Percentiles rank a stretch among this genome's conserved stretches.
These are phyloP conservation scores for Lithobates sylvaticus DNA, from an alignment of 2,797 vertebrate genomes.

Conservation along the genomic window DNA sequence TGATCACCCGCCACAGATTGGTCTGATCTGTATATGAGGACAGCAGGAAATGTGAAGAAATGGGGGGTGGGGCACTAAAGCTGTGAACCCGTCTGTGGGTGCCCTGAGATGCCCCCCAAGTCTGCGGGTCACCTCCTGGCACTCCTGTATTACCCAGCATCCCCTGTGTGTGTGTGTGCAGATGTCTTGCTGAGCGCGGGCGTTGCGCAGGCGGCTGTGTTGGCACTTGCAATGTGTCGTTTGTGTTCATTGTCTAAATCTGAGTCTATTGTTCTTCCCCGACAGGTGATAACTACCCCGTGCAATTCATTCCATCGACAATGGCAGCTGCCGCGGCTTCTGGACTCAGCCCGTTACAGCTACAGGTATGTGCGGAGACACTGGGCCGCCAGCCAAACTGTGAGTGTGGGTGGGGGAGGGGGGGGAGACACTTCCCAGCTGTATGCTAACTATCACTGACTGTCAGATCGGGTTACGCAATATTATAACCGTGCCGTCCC, in stretches of 20 bases:
- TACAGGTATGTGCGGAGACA: conserved; percentile 94
- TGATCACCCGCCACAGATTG: too few species aligned
- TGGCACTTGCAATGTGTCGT: conserved; percentile 89
- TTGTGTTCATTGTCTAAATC: conserved; percentile 87
- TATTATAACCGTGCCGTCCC: background rate
- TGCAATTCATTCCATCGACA: conserved; percentile 99
- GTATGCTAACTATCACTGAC: conserved; percentile 77
- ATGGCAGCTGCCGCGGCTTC: conserved; percentile 97
- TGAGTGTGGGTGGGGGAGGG: conserved; percentile 75
- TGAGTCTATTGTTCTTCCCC: conserved; percentile 91
- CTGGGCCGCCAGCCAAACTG: conserved; percentile 86
- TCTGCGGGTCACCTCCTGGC: too few species aligned
- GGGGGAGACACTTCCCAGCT: conserved; percentile 74
- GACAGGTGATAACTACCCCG: conserved; percentile 99
- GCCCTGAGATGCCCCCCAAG: too few species aligned
- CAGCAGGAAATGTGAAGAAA: too few species aligned
- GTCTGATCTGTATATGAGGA: too few species aligned
- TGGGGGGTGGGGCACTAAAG: too few species aligned
- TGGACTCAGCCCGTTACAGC: conserved; percentile 98
- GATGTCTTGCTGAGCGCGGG: conserved; percentile 85
- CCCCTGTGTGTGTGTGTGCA: conserved; percentile 79
- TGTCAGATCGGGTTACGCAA: background rate
- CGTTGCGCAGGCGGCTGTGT: conserved; percentile 82
- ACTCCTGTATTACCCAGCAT: too few species aligned
- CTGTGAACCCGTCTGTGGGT: too few species aligned